Evolutionary conservation across 2,797 vertebrate species (phyloP), one percentile per base, ranked within the genome.

Genomic region (Meriones psammophilus): DNA sequence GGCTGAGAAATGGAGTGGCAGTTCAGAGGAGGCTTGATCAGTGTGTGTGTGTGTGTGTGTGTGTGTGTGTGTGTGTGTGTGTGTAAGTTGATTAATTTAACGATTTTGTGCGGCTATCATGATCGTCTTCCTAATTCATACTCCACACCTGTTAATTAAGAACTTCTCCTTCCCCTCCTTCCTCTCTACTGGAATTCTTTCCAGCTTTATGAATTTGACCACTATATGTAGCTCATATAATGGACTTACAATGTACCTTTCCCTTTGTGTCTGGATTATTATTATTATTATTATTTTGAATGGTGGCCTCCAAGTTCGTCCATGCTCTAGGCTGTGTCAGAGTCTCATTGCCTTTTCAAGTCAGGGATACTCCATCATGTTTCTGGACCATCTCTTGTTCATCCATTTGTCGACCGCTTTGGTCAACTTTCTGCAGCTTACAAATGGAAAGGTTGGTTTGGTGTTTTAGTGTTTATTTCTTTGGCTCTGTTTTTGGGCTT

Each of bases 251-350:
- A 14, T 22, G 18, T 64, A 39, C 62, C 8, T 77, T 28, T 54
- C 42, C 54, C 86, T 92, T 93, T 73, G 33, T 54, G 71, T 64
- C 20, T 58, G 88, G 20, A 17, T 69, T 76, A 58, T 69, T 88
- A 50, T 96, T 88, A 50, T 96, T 42, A 68, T 28, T 88, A 50
- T 96, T 42, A 68, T 28, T 81, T 91, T 73, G 18, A 26, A n/a
- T 33, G 58, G 60, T 56, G 60, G 69, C 39, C 73, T 91, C 77
- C 74, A 10, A 56, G 39, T 69, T 58, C 54, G 64, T 58, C 33
- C n/a, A 9, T 36, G 30, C 56, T 20, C 9, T 26, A 73, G 30
- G 18, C 46, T 18, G 15, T 36, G 77, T 73, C 14, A 80, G 73
- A 73, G n/a, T 88, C 64, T 42, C 24, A 54, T 93, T 39, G 9